A percentile compares a stretch with the other conserved stretches of the same genome.
phyloP scores from a whole-genome alignment of 2,797 vertebrate genomes.

The Rhinella marina region DNA sequence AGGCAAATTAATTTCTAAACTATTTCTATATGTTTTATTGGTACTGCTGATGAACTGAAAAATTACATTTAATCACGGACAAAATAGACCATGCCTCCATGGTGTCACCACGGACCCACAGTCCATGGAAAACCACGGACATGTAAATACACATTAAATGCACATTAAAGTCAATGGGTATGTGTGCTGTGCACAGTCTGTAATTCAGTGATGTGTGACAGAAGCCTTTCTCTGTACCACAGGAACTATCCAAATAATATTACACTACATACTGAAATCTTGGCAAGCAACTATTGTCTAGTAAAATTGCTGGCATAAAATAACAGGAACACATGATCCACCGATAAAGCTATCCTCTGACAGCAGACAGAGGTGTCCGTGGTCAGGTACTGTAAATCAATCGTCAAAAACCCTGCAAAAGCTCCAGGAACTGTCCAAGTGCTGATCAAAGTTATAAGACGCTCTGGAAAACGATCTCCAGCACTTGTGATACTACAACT shows the following conservation, averaged over 20 bases:
- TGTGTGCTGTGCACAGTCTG: too few species aligned
- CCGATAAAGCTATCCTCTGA: conserved; percentile 16
- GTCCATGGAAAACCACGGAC: too few species aligned
- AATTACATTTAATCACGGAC: too few species aligned
- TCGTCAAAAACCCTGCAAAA: not conserved
- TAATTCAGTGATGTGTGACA: too few species aligned
- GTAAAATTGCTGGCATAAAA: not conserved
- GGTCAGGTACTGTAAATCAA: not conserved
- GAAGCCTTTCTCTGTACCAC: not conserved
- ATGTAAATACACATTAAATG: too few species aligned
- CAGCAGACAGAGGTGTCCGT: not conserved
- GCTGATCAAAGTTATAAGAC: not conserved
- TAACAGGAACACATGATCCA: not conserved
- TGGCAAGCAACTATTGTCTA: conserved; percentile 20
- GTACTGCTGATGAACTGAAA: too few species aligned
- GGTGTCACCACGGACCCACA: too few species aligned
- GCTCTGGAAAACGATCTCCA: not conserved
- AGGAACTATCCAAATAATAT: conserved; percentile 9
- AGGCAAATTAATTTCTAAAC: too few species aligned
- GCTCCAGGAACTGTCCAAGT: conserved; percentile 29
- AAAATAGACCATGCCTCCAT: too few species aligned
- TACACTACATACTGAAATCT: not conserved
- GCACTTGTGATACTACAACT: not conserved
- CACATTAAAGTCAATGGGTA: too few species aligned
- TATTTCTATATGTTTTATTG: too few species aligned